phyloP scores from a whole-genome alignment of 2,113 vertebrate genomes.

The Nothobranchius kuhntae region DNA sequence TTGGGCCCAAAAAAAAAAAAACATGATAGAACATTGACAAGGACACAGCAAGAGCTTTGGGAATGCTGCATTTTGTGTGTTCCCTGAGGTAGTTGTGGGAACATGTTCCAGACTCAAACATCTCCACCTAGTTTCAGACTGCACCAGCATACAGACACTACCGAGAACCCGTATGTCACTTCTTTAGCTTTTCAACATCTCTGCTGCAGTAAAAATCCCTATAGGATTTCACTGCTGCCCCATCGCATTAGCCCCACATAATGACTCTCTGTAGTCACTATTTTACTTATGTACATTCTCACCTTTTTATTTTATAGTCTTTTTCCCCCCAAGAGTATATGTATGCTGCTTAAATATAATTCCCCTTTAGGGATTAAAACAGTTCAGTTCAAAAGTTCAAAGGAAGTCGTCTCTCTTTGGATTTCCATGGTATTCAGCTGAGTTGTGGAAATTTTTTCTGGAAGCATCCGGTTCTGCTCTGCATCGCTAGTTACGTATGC shows the following conservation, averaged over 20 bases:
- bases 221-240: background rate
- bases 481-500: background rate
- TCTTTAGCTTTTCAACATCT: background rate
- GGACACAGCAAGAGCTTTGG: background rate
- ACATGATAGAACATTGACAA: background rate
- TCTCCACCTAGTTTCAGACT: background rate
- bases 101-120: background rate
- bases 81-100: background rate
- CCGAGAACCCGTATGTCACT: background rate
- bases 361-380: background rate
- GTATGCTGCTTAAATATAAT: background rate
- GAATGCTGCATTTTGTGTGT: background rate
- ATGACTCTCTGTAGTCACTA: background rate
- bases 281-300: background rate
- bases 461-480: background rate
- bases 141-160: background rate
- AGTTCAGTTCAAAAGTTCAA: background rate
- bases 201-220: background rate
- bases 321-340: background rate
- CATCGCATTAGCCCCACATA: background rate
- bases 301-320: background rate
- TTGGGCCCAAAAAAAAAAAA: too few relatives aligned
- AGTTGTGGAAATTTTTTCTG: slow-evolving; percentile 8
- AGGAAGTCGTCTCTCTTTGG: background rate
- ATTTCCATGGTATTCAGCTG: background rate